Base-by-base conservation (phyloP, 2,888 invertebrate genomes). In the Chloromyia formosa region DNA sequence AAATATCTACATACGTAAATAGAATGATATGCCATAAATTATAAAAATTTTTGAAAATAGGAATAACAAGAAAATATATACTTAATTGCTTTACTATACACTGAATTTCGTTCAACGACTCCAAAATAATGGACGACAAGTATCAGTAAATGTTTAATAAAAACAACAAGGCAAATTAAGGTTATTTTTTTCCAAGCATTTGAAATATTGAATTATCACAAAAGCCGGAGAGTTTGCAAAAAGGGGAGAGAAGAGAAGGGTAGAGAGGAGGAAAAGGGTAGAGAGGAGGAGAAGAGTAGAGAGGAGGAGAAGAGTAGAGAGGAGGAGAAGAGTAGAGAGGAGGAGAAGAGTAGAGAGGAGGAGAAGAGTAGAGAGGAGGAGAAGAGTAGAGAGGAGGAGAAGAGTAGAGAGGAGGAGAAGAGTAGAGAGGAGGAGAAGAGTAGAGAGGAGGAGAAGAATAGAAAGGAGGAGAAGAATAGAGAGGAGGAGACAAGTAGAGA, bases 201-300 rank as follows among this genome's bases (percentile, higher is more conserved):
- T n/a, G n/a, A n/a, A n/a, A n/a, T n/a, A n/a, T n/a, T n/a, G n/a
- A n/a, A n/a, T n/a, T n/a, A n/a, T n/a, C n/a, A n/a, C n/a, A n/a
- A n/a, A n/a, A n/a, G n/a, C n/a, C n/a, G 49, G 10, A 14, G 45
- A 61, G 53, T 49, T n/a, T 61, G 45, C n/a, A 18, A 18, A 61
- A 4, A 10, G 27, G 18, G 49, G 49, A 61, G 45, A 73, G 64
- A 62, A n/a, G n/a, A n/a, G 20, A 49, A 14, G 23, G 12, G 12
- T 58, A 60, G 23, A 60, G 23, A 9, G 14, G n/a, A 45, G 14
- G 5, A n/a, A n/a, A n/a, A n/a, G n/a, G n/a, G n/a, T n/a, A n/a
- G n/a, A n/a, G 16, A 40, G n/a, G n/a, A n/a, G n/a, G n/a, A n/a
- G n/a, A n/a, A n/a, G n/a, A n/a, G n/a, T n/a, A n/a, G n/a, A n/a